A percentile compares a stretch with the other conserved stretches of the same genome.
Evolutionary conservation across 2,888 invertebrate genomes (phyloP).

Genomic region (Epistrophe eligans): DNA sequence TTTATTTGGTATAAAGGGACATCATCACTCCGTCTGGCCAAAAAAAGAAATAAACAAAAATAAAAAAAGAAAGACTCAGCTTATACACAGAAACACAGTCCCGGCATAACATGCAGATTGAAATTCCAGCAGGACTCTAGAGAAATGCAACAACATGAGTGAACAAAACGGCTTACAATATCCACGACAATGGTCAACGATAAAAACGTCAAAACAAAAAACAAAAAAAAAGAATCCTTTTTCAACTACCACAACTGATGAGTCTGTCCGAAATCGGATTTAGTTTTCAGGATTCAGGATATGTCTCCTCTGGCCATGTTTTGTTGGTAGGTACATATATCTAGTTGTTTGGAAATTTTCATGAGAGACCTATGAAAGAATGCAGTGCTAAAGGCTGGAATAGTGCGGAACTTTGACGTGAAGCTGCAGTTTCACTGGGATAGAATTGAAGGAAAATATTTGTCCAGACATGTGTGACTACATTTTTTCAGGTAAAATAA

Average conservation of each 20-base stretch:
- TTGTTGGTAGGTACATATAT: neutral
- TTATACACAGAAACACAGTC: slow-evolving; percentile 25
- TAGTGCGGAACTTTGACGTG: slow-evolving; percentile 32
- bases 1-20: slow-evolving; percentile 49
- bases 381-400: slow-evolving; percentile 28
- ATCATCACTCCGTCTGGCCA: slow-evolving; percentile 42
- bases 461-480: slow-evolving; percentile 39
- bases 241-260: slow-evolving; percentile 68
- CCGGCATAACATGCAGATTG: slow-evolving; percentile 67
- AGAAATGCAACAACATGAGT: slow-evolving; percentile 33
- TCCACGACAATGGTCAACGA: slow-evolving; percentile 63
- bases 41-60: slow-evolving; percentile 12
- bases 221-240: slow-evolving; percentile 45
- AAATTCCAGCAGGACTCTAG: slow-evolving; percentile 58
- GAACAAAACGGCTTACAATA: slow-evolving; percentile 56
- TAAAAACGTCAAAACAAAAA: slow-evolving; percentile 64
- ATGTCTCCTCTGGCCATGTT: slow-evolving; percentile 25
- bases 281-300: slow-evolving; percentile 54
- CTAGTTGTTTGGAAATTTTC: slow-evolving; percentile 28
- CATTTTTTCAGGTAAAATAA: slow-evolving; percentile 28
- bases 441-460: slow-evolving; percentile 10
- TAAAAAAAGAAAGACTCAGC: slow-evolving; percentile 7
- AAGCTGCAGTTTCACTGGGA: slow-evolving; percentile 7
- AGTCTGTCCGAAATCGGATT: slow-evolving; percentile 72
- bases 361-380: slow-evolving; percentile 14